Conservation (phyloP, 2,888 invertebrate genomes). For the Drosophila multiciliata region DNA sequence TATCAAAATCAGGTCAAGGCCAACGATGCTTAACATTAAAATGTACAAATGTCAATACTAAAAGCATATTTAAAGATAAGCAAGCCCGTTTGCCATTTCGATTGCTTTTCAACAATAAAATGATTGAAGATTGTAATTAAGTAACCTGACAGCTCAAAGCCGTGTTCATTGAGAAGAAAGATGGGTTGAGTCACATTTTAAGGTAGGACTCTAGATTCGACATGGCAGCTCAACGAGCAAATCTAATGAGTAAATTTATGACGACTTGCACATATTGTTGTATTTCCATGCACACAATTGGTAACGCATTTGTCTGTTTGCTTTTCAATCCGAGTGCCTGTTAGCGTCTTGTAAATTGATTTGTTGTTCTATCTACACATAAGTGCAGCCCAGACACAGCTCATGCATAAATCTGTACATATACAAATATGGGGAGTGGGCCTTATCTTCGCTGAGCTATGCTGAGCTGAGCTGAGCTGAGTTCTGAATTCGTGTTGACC, state of each 20-base stretch:
- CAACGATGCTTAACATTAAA: not conserved
- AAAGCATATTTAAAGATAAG: not conserved
- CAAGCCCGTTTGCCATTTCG: not conserved
- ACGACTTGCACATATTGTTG: not conserved
- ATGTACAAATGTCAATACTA: not conserved
- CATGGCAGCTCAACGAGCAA: not conserved
- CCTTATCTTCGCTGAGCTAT: not conserved
- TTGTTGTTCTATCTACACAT: slow-evolving; percentile 37
- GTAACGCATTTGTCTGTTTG: not conserved
- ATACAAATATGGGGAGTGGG: not conserved
- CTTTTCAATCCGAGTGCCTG: not conserved
- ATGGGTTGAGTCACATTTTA: not conserved
- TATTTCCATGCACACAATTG: not conserved
- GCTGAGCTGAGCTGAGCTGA: not conserved
- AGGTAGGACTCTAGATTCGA: not conserved
- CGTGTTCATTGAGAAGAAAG: not conserved
- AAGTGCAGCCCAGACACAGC: slow-evolving; percentile 1
- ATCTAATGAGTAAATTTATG: not conserved
- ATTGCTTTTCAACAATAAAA: not conserved
- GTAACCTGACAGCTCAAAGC: not conserved
- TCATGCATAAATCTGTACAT: slow-evolving; percentile 7
- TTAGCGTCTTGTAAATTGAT: slow-evolving; percentile 35
- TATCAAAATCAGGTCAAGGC: slow-evolving; percentile 3
- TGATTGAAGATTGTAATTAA: slow-evolving; percentile 5
- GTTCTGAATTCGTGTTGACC: slow-evolving; percentile 25